Evolutionary conservation across 2,113 vertebrate genomes (phyloP).

Genomic region (Chionodraco myersi): DNA sequence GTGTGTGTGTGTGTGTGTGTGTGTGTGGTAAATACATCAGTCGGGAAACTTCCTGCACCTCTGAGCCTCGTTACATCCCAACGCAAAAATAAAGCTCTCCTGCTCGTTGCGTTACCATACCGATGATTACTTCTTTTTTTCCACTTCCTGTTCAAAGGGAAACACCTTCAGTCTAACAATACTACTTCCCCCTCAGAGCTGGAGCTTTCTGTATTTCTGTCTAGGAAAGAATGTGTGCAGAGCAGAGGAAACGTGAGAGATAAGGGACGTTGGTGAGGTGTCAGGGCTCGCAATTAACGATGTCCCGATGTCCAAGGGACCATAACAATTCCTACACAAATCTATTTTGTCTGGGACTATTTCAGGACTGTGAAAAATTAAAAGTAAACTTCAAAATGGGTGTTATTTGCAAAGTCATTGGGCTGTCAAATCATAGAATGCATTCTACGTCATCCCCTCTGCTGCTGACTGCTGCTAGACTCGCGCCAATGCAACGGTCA

Average conservation of each 20-base stretch:
- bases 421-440: too few relatives aligned
- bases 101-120: neutral
- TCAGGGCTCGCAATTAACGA: too few relatives aligned
- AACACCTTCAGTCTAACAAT: constrained; percentile 58
- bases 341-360: too few relatives aligned
- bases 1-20: neutral
- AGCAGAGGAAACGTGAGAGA: neutral
- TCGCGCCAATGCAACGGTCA: too few relatives aligned
- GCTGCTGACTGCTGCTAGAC: too few relatives aligned
- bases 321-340: too few relatives aligned
- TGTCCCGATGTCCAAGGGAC: too few relatives aligned
- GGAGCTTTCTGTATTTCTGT: neutral
- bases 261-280: too few relatives aligned
- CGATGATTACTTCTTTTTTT: constrained; percentile 46
- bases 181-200: constrained; percentile 38
- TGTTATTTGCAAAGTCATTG: too few relatives aligned
- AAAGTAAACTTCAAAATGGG: too few relatives aligned
- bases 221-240: neutral
- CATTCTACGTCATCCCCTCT: too few relatives aligned
- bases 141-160: constrained; percentile 57
- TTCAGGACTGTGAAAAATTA: too few relatives aligned
- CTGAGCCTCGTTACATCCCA: neutral
- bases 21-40: constrained; percentile 16
- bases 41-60: neutral
- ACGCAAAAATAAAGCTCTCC: neutral